Evolutionary conservation across 2,797 vertebrate genomes (phyloP), one percentile per base, ranked within the genome.

Genomic region (Cossypha caffra): DNA sequence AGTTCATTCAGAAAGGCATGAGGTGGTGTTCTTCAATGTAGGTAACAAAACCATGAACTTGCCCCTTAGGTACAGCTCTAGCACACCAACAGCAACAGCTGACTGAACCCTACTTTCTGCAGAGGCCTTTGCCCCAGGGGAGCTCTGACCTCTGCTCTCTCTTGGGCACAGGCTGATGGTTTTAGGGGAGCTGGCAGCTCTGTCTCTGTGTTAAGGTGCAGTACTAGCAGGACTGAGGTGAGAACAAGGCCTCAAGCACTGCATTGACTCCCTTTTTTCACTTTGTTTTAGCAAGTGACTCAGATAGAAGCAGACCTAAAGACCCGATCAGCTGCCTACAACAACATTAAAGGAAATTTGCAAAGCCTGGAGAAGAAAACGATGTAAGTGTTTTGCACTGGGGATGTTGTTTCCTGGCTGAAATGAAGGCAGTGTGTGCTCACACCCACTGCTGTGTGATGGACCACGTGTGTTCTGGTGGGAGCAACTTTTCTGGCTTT

Each of bases 231-330:
- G 33, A 73, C 42, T 11, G n/a, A 37, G 23, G 35, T 11, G 43
- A 76, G 54, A 71, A 35, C 5, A 54, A 11, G 7, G 20, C 55
- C 55, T 58, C 37, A n/a, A 73, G 54, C 48, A 28, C 58, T 11
- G 25, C 38, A 12, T 2, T 86, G 63, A 92, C 68, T 71, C 35
- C 19, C 14, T 52, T 38, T 67, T 93, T 78, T 84, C 13, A 42
- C 86, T 96, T 88, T 61, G 33, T 52, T 91, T 87, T 96, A 99
- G 99, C 99, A 99, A 98, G 97, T 99, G 82, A 98, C 98, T 43
- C 99, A 99, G 93, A 98, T 99, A 66, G 99, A 99, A 94, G 59
- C 96, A 16, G 99, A 99, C 67, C 89, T 99, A 74, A 99, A 99
- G 97, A 97, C 98, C n/a, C 97, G 99, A 55, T 97, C 98, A 24